Percentiles rank a stretch among this genome's conserved stretches.
These are phyloP conservation scores for Bimastos eiseni DNA, from an alignment of 2,888 invertebrate species.

Conservation along the genomic window DNA sequence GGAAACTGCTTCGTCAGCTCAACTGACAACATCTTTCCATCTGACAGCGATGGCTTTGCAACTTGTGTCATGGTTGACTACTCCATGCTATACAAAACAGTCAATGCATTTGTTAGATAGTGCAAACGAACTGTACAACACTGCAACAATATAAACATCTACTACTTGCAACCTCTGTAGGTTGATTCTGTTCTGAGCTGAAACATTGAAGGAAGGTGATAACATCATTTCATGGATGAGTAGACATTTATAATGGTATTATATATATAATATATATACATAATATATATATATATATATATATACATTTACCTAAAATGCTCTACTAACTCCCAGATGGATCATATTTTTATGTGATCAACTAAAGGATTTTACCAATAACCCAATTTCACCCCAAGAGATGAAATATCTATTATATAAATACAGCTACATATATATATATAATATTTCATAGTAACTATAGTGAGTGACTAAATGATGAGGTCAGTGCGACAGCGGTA, in stretches of 20 bases:
- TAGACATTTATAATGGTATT: too few species aligned
- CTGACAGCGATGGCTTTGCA: background rate
- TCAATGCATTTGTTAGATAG: background rate
- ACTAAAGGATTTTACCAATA: too few species aligned
- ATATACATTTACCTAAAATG: too few species aligned
- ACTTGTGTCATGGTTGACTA: constrained; percentile 20
- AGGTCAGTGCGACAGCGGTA: background rate
- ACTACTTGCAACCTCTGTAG: too few species aligned
- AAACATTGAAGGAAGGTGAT: background rate
- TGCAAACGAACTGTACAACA: background rate
- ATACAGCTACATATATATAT: background rate
- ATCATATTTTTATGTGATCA: too few species aligned
- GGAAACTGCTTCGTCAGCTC: constrained; percentile 17
- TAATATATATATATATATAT: too few species aligned
- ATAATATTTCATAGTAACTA: background rate
- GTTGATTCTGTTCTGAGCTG: too few species aligned
- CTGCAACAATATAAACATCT: background rate
- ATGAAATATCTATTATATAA: background rate
- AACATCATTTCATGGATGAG: background rate
- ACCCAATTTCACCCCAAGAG: background rate
- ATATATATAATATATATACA: too few species aligned
- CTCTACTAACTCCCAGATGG: too few species aligned
- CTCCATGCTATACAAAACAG: background rate
- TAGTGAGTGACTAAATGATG: background rate
- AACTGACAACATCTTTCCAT: constrained; percentile 22